Base-by-base conservation (phyloP, 1,140 invertebrate genomes). In the Magallana gigas region DNA sequence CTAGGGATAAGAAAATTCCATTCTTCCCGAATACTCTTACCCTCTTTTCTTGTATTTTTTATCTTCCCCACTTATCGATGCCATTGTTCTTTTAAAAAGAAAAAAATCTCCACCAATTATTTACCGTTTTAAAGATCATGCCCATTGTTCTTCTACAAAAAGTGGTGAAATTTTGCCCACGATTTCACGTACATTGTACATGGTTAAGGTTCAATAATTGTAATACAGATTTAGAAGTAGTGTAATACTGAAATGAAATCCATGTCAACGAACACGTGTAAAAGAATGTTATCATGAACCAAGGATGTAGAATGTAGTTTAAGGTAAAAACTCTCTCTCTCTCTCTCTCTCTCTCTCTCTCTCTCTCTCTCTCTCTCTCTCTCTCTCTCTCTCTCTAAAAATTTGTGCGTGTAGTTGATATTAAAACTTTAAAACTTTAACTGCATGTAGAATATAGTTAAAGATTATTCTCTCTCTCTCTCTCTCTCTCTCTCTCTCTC, bases 61-160 rank as follows among this genome's bases (percentile, higher is more conserved):
- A 76, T 76, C 68, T 76, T 76, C 68, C 23, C 68, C 68, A 76
- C 23, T 76, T 76, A 76, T 76, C 68, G 18, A 76, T 29, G n/a
- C 18, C 68, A 76, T 76, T 76, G 68, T 76, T 76, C 36, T 11
- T 12, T 23, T 23, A 18, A 29, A 76, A 29, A 18, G 18, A 76
- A 29, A 29, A 76, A 76, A 76, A 23, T 76, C 68, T 12, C 23
- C 23, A 29, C 60, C 60, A 64, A 64, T 64, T 64, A 64, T 64
- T 64, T 18, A 76, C 23, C 36, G 36, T 48, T 76, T 76, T 76
- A n/a, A 29, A 11, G 23, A 29, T 76, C 12, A 76, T 36, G 68
- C 3, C 68, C 6, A 76, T 76, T 76, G 68, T 76, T 23, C 36
- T 76, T 48, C 36, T 48, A 48, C 36, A 48, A 48, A 48, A 48